These are phyloP conservation scores for Adelges cooleyi DNA, from an alignment of 1,140 invertebrate genomes.

Conservation along the genomic window DNA sequence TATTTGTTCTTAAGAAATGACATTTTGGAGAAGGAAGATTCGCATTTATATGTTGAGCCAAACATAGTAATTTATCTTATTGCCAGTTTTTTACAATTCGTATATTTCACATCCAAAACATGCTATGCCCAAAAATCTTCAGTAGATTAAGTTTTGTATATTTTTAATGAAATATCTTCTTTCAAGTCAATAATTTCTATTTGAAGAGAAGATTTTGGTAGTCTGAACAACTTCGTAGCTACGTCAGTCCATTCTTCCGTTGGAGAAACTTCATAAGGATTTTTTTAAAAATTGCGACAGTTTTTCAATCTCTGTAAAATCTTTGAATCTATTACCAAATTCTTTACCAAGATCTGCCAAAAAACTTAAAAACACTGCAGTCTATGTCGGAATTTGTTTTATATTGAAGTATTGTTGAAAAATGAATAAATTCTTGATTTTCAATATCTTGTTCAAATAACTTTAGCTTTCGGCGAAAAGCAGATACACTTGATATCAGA, in stretches of 20 bases:
- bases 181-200: background rate
- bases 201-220: slow-evolving; percentile 1
- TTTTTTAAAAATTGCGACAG: background rate
- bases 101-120: background rate
- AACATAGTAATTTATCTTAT: no score
- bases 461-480: background rate
- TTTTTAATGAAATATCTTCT: slow-evolving; percentile 1
- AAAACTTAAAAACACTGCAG: background rate
- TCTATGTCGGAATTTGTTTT: background rate
- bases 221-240: background rate
- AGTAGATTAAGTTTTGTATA: background rate
- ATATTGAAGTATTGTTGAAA: no score
- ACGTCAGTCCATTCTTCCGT: no score
- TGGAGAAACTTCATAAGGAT: background rate
- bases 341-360: no score
- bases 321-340: no score
- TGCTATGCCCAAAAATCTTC: background rate
- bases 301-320: background rate
- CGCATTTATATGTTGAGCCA: no score
- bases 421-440: no score
- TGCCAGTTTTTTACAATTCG: no score
- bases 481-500: background rate
- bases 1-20: background rate
- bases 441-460: background rate
- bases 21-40: background rate